phyloP scores from a whole-genome alignment of 2,113 vertebrate species.

The Actinemys pallida region DNA sequence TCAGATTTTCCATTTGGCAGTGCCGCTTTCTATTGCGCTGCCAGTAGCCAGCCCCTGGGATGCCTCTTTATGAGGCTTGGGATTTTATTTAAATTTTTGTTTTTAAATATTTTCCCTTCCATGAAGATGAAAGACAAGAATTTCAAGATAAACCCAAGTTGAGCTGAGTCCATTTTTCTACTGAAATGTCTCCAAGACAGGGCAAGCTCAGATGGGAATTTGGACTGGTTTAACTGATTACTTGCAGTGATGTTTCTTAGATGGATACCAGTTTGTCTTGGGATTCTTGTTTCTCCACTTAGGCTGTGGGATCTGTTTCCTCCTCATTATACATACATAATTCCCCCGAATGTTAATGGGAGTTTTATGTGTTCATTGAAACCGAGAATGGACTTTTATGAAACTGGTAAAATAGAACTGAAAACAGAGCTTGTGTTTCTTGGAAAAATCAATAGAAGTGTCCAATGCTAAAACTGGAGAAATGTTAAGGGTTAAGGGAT shows the following conservation, averaged over 20 bases:
- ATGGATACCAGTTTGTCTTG: conserved; percentile 70
- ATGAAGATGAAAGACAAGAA: conserved; percentile 66
- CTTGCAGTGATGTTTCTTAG: conserved; percentile 67
- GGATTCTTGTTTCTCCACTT: conserved; percentile 67
- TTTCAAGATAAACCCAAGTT: conserved; percentile 65
- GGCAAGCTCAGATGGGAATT: conserved; percentile 11
- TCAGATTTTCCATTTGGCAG: conserved; percentile 69
- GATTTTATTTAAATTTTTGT: conserved; percentile 69
- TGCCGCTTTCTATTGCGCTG: conserved; percentile 37
- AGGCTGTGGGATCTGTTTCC: conserved; percentile 9
- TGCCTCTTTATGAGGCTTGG: conserved; percentile 50
- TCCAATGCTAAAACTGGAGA: conserved; percentile 9
- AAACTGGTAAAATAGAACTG: conserved; percentile 51
- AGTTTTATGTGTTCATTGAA: conserved; percentile 68
- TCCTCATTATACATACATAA: conserved; percentile 62
- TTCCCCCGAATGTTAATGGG: conserved; percentile 72
- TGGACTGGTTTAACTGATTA: conserved; percentile 49
- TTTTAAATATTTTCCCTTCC: conserved; percentile 67
- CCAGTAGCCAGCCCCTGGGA: conserved; percentile 57
- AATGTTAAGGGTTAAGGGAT: background rate
- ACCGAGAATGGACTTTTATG: conserved; percentile 7
- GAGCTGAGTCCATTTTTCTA: conserved; percentile 36
- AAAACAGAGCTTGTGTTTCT: background rate
- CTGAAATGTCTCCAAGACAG: conserved; percentile 45
- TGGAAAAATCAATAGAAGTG: background rate